Base-by-base conservation (phyloP, 2,888 invertebrate genomes). In the Pteria penguin region DNA sequence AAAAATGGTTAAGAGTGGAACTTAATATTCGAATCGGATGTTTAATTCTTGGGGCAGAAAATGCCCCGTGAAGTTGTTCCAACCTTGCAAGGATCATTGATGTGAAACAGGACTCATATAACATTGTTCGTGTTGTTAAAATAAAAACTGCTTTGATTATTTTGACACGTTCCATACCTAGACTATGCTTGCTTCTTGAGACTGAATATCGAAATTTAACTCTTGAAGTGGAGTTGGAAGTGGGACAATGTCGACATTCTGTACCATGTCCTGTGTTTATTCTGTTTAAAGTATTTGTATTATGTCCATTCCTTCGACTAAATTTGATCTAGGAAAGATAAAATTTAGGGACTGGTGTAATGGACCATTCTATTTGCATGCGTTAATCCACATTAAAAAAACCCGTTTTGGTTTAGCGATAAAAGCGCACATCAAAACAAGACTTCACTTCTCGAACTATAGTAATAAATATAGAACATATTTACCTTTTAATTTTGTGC, bases 31-130 rank as follows among this genome's bases (percentile, higher is more conserved):
- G n/a, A n/a, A n/a, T n/a, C n/a, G n/a, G n/a, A n/a, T n/a, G n/a
- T n/a, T n/a, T n/a, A n/a, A n/a, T n/a, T n/a, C n/a, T n/a, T n/a
- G n/a, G n/a, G n/a, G n/a, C n/a, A n/a, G n/a, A n/a, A n/a, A n/a
- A n/a, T n/a, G n/a, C n/a, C n/a, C n/a, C n/a, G n/a, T n/a, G n/a
- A n/a, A n/a, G 68, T 66, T 72, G 68, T n/a, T 76, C 72, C 72
- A 45, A 65, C 26, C 45, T 72, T 45, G 76, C 62, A n/a, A 55
- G 27, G 3, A 29, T 70, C 24, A 3, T 33, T n/a, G 66, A 63
- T 29, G 65, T 22, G 11, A 11, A 55, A 58, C 29, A 45, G 11
- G 18, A 0, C 11, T 14, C 8, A 45, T 8, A 45, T 45, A 18
- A 45, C 18, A 18, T 45, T 45, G 45, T 45, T 8, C 45, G 45